Percentiles rank a stretch among this genome's conserved stretches.
These are phyloP conservation scores for Eupithecia centaureata DNA, from an alignment of 2,888 invertebrate species.

Conservation along the genomic window DNA sequence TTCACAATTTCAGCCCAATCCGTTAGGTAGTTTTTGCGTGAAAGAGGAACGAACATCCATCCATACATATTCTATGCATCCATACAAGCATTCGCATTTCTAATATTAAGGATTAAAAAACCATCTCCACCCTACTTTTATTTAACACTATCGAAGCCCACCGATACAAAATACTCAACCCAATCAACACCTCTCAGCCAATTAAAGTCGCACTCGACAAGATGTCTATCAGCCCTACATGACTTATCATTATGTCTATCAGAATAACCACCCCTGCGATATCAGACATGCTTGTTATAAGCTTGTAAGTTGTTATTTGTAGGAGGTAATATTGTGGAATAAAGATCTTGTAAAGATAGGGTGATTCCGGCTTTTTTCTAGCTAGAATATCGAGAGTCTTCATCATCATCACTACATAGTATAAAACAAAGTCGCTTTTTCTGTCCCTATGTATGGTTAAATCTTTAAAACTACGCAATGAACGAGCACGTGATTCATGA, in stretches of 20 bases:
- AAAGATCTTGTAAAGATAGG: neutral
- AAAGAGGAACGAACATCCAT: no score
- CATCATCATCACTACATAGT: no score
- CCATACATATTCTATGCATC: no score
- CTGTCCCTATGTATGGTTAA: no score
- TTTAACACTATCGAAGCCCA: neutral
- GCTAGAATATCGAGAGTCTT: neutral
- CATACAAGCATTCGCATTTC: no score
- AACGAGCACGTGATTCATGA: no score
- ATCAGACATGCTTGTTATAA: constrained; percentile 5
- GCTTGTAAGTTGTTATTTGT: constrained; percentile 7
- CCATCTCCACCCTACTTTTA: neutral
- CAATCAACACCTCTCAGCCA: constrained; percentile 38
- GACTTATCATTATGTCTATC: constrained; percentile 12
- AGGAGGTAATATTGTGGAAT: neutral
- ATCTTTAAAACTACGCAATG: no score
- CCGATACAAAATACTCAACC: constrained; percentile 8
- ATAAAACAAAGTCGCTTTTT: no score
- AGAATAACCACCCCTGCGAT: constrained; percentile 7
- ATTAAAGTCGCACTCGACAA: constrained; percentile 34
- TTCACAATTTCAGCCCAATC: no score
- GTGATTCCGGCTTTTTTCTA: neutral
- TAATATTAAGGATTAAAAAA: no score
- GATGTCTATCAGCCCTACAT: constrained; percentile 21
- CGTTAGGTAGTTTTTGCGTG: no score